A percentile compares a stretch with the other conserved stretches of the same genome.
Conservation (phyloP, 2,797 vertebrate genomes). For the Podargus strigoides region DNA sequence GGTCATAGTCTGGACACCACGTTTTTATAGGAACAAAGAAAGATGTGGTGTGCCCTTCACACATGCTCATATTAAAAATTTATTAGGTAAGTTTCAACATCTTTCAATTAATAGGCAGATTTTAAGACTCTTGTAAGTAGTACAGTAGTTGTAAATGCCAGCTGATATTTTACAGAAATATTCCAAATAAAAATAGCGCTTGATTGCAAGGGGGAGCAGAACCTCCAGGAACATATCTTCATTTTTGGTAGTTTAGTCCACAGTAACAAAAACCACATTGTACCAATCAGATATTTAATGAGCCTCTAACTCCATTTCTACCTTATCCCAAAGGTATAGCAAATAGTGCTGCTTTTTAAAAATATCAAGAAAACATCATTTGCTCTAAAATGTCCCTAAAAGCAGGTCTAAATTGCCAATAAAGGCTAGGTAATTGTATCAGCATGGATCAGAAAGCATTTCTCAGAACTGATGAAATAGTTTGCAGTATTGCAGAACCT, state of each 20-base stretch:
- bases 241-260: conserved; percentile 61
- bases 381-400: conserved; percentile 84
- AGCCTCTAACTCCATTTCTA: conserved; percentile 80
- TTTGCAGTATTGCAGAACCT: conserved; percentile 71
- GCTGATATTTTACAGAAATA: conserved; percentile 53
- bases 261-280: conserved; percentile 71
- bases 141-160: conserved; percentile 14
- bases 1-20: not conserved
- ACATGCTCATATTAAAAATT: conserved; percentile 31
- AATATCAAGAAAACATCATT: conserved; percentile 84
- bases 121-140: conserved; percentile 27
- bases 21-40: conserved; percentile 20
- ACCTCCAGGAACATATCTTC: conserved; percentile 46
- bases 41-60: conserved; percentile 1
- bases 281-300: conserved; percentile 79
- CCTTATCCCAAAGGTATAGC: conserved; percentile 81
- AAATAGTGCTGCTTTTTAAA: conserved; percentile 77
- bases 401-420: conserved; percentile 85
- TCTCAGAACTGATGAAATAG: conserved; percentile 78
- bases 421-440: conserved; percentile 83
- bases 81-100: conserved; percentile 42
- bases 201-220: conserved; percentile 34
- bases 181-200: conserved; percentile 38
- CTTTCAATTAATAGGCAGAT: conserved; percentile 48
- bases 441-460: conserved; percentile 84